Evolutionary conservation across 2,888 invertebrate species (phyloP).

Genomic region (Phragmatobia fuliginosa): DNA sequence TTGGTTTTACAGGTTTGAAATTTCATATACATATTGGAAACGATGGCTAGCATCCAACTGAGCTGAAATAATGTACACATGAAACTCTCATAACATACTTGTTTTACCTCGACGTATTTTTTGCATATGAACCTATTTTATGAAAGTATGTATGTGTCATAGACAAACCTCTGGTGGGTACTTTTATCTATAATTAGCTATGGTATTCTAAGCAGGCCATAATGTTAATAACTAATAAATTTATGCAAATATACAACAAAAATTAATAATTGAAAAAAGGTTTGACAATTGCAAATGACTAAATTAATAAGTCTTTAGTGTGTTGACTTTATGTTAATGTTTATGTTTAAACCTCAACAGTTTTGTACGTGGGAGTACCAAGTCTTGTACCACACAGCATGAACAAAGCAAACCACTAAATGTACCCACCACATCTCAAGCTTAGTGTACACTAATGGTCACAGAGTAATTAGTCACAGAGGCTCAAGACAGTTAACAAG

Average conservation of each 20-base stretch:
- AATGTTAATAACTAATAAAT: too few relatives aligned
- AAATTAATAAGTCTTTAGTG: neutral
- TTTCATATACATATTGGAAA: neutral
- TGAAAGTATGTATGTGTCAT: too few relatives aligned
- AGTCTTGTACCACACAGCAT: slow-evolving; percentile 47
- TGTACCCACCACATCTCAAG: slow-evolving; percentile 19
- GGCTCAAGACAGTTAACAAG: neutral
- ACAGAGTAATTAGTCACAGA: neutral
- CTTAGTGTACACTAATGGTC: slow-evolving; percentile 14
- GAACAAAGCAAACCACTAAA: slow-evolving; percentile 27
- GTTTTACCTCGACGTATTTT: neutral
- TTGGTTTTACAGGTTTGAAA: neutral
- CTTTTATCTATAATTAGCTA: too few relatives aligned
- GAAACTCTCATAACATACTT: neutral
- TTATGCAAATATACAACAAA: too few relatives aligned
- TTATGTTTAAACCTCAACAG: slow-evolving; percentile 36
- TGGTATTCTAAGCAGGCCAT: too few relatives aligned
- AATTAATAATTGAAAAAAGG: too few relatives aligned
- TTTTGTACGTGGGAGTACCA: slow-evolving; percentile 42
- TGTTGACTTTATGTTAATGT: slow-evolving; percentile 16
- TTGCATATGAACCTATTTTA: too few relatives aligned
- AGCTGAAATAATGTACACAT: neutral
- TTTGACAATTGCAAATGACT: neutral
- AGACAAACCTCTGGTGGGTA: too few relatives aligned
- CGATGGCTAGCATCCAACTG: neutral